A percentile compares a stretch with the other conserved stretches of the same genome.
Evolutionary conservation across 1,140 invertebrate species (phyloP).

Genomic region (fruit fly (Drosophila melanogaster)): Release_6_plus_ISO1_MT NC_004354.4:18289501-18290000

Average conservation of each 20-base stretch:
- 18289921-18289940: neutral
- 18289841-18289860: slow-evolving; percentile 85
- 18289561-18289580: neutral
- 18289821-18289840: slow-evolving; percentile 85
- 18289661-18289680: slow-evolving; percentile 31
- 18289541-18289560: too few relatives aligned
- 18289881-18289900: neutral
- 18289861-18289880: slow-evolving; percentile 41
- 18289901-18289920: neutral
- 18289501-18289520: too few relatives aligned
- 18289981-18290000: slow-evolving; percentile 52
- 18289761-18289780: slow-evolving; percentile 82
- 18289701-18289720: slow-evolving; percentile 75
- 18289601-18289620: slow-evolving; percentile 17
- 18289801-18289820: slow-evolving; percentile 84
- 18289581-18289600: slow-evolving; percentile 5
- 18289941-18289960: slow-evolving; percentile 22
- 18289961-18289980: slow-evolving; percentile 52
- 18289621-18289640: slow-evolving; percentile 69
- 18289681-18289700: slow-evolving; percentile 32
- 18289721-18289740: slow-evolving; percentile 81
- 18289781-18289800: slow-evolving; percentile 76
- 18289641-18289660: slow-evolving; percentile 4
- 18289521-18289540: too few relatives aligned
- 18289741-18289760: slow-evolving; percentile 84